These are phyloP conservation scores for Mercenaria mercenaria DNA, from an alignment of 1,140 invertebrate species.

Conservation along the genomic window DNA sequence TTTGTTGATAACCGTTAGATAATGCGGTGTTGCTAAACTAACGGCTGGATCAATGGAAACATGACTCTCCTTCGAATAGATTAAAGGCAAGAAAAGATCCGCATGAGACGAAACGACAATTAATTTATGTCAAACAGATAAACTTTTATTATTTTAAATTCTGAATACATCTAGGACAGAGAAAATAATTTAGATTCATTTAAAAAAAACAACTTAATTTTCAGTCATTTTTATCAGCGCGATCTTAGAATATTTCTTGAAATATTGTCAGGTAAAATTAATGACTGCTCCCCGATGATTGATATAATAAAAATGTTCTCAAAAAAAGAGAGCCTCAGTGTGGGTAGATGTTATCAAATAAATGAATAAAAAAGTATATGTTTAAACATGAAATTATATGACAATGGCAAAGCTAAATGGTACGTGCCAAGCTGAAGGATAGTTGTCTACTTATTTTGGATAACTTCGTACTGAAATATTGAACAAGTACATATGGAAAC, in stretches of 20 bases:
- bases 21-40: conserved; percentile 30
- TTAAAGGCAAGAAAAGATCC: neutral
- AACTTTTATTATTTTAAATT: neutral
- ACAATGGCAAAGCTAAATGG: too few species aligned
- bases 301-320: neutral
- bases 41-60: conserved; percentile 28
- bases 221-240: neutral
- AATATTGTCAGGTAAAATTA: neutral
- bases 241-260: neutral
- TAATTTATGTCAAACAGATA: conserved; percentile 2
- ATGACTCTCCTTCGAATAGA: neutral
- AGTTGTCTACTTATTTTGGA: too few species aligned
- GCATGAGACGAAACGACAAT: neutral
- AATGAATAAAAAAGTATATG: too few species aligned
- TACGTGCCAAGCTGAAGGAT: too few species aligned
- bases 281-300: neutral
- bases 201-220: neutral
- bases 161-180: neutral
- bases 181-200: neutral
- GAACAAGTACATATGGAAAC: too few species aligned
- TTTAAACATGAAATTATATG: too few species aligned
- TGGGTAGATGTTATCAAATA: neutral
- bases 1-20: conserved; percentile 48
- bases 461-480: too few species aligned
- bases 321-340: neutral